Conservation (phyloP, 2,113 vertebrate genomes). For the Gasterosteus nipponicus region DNA sequence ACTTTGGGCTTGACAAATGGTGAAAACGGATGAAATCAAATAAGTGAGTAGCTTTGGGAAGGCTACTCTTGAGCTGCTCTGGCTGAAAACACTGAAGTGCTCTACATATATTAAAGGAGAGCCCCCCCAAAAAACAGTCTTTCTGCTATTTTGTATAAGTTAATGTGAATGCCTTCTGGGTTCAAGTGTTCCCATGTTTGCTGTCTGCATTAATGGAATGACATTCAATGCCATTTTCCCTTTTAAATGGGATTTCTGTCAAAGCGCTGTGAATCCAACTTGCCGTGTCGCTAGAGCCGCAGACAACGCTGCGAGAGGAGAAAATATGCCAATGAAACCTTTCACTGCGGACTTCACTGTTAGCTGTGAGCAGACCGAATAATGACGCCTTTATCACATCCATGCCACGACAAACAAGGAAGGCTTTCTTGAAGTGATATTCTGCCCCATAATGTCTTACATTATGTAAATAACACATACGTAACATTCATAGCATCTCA, state of each 20-base stretch:
- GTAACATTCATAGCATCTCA: constrained; percentile 53
- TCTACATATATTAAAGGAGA: constrained; percentile 45
- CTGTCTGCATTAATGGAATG: constrained; percentile 72
- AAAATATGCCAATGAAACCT: constrained; percentile 74
- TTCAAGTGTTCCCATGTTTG: constrained; percentile 72
- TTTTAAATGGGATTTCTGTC: constrained; percentile 77
- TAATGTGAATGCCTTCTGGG: constrained; percentile 74
- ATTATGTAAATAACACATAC: constrained; percentile 59
- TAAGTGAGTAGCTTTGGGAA: constrained; percentile 70
- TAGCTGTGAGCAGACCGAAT: constrained; percentile 67
- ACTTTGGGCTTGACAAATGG: constrained; percentile 77
- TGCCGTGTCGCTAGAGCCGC: constrained; percentile 73
- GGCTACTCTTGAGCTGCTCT: constrained; percentile 45
- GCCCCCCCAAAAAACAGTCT: constrained; percentile 23
- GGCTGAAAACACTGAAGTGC: constrained; percentile 44
- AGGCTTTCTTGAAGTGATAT: constrained; percentile 70
- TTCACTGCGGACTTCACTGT: constrained; percentile 70
- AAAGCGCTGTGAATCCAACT: constrained; percentile 74
- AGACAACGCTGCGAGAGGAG: constrained; percentile 68
- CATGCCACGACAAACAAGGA: constrained; percentile 69
- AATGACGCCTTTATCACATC: constrained; percentile 74
- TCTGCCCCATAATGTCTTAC: constrained; percentile 62
- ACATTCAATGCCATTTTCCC: constrained; percentile 75
- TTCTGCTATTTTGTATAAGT: constrained; percentile 64
- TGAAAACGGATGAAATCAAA: constrained; percentile 74